Percentiles rank a stretch among this genome's conserved stretches.
Conservation (phyloP, 2,113 vertebrate genomes). For the Buteo buteo region DNA sequence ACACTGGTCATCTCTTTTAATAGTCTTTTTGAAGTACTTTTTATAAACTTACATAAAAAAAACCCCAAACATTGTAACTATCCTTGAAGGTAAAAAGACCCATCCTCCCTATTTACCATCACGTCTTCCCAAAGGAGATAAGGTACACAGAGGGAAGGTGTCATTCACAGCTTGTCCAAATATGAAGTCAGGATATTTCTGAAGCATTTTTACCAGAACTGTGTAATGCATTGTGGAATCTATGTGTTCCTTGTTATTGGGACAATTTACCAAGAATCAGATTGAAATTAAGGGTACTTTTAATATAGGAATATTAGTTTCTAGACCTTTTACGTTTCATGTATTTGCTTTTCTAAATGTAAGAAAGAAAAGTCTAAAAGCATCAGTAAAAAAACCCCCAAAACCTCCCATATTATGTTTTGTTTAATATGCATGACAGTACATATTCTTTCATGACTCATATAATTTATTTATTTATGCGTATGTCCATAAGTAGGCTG, state of each 20-base stretch:
- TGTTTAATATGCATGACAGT: not conserved
- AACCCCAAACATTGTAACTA: accelerated
- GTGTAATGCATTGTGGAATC: not conserved
- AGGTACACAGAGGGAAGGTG: not conserved
- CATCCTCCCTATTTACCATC: not conserved
- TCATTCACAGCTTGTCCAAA: not conserved
- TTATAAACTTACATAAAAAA: not conserved
- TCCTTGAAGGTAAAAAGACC: not conserved
- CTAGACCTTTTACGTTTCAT: not conserved
- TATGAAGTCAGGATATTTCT: not conserved
- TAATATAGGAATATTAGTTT: not conserved
- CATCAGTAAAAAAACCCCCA: not conserved
- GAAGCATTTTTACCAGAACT: not conserved
- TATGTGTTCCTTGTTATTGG: not conserved
- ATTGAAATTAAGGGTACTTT: not conserved
- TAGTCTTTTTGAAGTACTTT: not conserved
- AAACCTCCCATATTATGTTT: not conserved
- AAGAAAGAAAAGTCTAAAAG: not conserved
- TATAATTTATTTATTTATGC: not conserved
- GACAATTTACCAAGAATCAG: not conserved
- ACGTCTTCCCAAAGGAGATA: not conserved
- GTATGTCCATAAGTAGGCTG: not conserved
- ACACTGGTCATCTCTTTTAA: not conserved
- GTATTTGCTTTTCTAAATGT: not conserved
- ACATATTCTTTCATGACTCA: not conserved